Evolutionary conservation across 2,888 invertebrate species (phyloP).

Genomic region (Abrostola tripartita): DNA sequence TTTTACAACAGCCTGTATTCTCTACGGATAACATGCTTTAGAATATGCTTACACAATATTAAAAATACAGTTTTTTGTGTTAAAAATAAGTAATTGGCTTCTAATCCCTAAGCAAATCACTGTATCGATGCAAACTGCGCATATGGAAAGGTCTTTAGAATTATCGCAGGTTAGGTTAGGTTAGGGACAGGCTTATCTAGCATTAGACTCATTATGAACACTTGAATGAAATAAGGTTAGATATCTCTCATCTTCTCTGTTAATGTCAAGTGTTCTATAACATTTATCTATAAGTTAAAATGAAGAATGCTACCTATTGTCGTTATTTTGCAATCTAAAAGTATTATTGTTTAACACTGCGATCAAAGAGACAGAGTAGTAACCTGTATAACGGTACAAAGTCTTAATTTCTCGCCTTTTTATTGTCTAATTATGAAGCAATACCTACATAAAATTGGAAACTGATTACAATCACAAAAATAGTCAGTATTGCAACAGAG

Average conservation of each 20-base stretch:
- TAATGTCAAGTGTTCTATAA: not conserved
- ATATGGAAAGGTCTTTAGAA: constrained; percentile 5
- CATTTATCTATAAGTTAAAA: not conserved
- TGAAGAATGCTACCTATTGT: not conserved
- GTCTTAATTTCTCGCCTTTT: no score
- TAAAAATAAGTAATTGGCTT: not conserved
- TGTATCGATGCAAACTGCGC: not conserved
- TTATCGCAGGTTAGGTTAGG: constrained; percentile 27
- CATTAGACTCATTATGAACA: constrained; percentile 14
- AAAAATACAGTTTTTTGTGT: no score
- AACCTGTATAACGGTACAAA: no score
- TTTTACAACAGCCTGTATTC: not conserved
- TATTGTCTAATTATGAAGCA: no score
- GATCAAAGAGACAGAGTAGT: no score
- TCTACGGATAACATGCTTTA: no score
- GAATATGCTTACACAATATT: no score
- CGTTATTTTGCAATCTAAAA: not conserved
- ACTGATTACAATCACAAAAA: no score
- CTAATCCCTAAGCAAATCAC: not conserved
- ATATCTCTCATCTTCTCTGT: not conserved
- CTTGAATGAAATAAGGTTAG: constrained; percentile 8
- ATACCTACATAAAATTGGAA: no score
- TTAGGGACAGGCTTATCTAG: constrained; percentile 25
- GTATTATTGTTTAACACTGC: not conserved
- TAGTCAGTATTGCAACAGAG: no score